Percentiles rank a stretch among this genome's conserved stretches.
phyloP scores from a whole-genome alignment of 2,888 invertebrate genomes.

The Magallana nippona region DNA sequence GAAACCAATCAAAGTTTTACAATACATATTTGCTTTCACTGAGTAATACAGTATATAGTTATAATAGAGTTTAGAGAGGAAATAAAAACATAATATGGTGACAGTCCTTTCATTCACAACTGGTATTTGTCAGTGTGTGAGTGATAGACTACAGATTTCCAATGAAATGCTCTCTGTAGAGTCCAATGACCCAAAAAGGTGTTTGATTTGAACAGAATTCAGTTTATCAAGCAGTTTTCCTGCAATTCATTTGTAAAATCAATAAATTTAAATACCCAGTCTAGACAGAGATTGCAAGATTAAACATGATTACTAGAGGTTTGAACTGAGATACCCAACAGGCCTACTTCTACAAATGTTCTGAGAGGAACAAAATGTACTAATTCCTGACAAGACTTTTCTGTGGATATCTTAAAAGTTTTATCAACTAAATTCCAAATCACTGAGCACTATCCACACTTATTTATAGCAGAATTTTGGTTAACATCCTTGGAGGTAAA shows the following conservation, averaged over 20 bases:
- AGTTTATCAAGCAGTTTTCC: constrained; percentile 25
- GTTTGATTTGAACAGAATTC: constrained; percentile 11
- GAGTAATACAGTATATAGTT: too few relatives aligned
- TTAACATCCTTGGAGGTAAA: too few relatives aligned
- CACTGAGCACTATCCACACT: too few relatives aligned
- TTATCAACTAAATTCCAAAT: too few relatives aligned
- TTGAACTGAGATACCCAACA: constrained; percentile 15
- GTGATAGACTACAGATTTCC: not conserved
- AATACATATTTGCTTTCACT: too few relatives aligned
- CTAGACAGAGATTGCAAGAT: constrained; percentile 33
- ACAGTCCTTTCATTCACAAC: too few relatives aligned
- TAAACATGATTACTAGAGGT: constrained; percentile 31
- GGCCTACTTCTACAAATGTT: constrained; percentile 4
- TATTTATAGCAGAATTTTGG: too few relatives aligned
- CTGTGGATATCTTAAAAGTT: too few relatives aligned
- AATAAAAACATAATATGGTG: too few relatives aligned
- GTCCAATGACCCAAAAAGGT: constrained; percentile 21
- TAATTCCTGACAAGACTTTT: too few relatives aligned
- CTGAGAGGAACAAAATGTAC: not conserved
- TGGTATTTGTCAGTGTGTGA: too few relatives aligned
- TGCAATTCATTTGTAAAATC: constrained; percentile 33
- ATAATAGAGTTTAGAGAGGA: too few relatives aligned
- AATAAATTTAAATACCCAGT: constrained; percentile 33
- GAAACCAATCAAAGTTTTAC: not conserved
- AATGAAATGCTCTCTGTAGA: not conserved